These are phyloP conservation scores for Pseudoips prasinana DNA, from an alignment of 2,888 invertebrate genomes.

Conservation along the genomic window DNA sequence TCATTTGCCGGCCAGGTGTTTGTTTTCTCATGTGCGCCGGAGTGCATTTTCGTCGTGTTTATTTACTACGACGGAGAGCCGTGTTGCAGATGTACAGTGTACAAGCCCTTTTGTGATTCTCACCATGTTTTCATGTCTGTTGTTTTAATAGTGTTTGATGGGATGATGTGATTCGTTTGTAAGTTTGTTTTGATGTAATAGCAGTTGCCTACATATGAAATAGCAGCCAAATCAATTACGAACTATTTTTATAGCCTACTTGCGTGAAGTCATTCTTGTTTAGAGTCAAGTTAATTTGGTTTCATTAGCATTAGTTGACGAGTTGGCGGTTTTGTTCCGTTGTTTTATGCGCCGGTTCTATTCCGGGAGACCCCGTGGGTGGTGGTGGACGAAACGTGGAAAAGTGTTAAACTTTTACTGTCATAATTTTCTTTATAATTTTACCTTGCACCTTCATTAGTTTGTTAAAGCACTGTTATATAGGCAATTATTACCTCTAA, in stretches of 20 bases:
- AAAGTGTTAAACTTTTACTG: conserved; percentile 41
- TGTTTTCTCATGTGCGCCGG: conserved; percentile 52
- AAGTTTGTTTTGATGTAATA: no score
- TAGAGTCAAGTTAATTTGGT: conserved; percentile 52
- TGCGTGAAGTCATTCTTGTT: conserved; percentile 48
- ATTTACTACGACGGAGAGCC: conserved; percentile 36
- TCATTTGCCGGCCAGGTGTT: conserved; percentile 47
- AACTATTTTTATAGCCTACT: conserved; percentile 19
- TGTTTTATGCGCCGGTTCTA: conserved; percentile 62
- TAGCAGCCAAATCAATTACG: conserved; percentile 17
- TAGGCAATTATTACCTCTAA: no score
- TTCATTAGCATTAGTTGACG: conserved; percentile 58
- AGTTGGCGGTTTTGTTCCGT: conserved; percentile 58
- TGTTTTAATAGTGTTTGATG: conserved; percentile 57
- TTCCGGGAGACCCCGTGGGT: conserved; percentile 62
- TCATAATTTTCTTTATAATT: conserved; percentile 56
- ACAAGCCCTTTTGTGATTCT: conserved; percentile 46
- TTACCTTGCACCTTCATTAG: no score
- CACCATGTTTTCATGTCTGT: conserved; percentile 48
- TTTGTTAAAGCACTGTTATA: no score
- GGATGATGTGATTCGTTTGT: conserved; percentile 44
- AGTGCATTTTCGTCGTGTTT: conserved; percentile 49
- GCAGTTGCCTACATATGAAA: conserved; percentile 17
- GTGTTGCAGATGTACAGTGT: conserved; percentile 18
- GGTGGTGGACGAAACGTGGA: conserved; percentile 57